Conservation (phyloP, 2,888 invertebrate species). For the Pachliopta kotzebuea region DNA sequence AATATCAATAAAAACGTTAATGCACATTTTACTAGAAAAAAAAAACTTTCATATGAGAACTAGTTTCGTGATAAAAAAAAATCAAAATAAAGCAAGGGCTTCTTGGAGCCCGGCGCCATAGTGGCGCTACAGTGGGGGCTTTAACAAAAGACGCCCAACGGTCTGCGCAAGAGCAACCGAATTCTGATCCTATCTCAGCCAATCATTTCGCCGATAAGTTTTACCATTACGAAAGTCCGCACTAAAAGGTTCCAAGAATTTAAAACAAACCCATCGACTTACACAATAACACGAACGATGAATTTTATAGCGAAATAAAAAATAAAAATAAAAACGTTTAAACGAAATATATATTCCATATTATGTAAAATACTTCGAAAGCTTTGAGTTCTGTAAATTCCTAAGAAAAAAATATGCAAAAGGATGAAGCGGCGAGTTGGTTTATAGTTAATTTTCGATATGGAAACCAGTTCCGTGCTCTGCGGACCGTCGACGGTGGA, state of each 20-base stretch:
- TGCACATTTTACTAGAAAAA: background rate
- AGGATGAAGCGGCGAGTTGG: conserved; percentile 55
- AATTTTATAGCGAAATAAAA: background rate
- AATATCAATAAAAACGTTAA: too few species aligned
- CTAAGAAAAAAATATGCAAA: conserved; percentile 59
- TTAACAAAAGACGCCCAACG: conserved; percentile 51
- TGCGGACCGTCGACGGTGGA: conserved; percentile 50
- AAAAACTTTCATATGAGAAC: conserved; percentile 23
- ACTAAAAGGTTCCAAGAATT: conserved; percentile 8
- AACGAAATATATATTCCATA: conserved; percentile 23
- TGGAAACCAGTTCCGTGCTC: conserved; percentile 66
- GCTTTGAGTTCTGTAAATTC: conserved; percentile 42
- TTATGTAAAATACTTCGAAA: conserved; percentile 30
- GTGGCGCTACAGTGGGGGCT: conserved; percentile 38
- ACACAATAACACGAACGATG: background rate
- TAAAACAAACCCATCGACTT: conserved; percentile 4
- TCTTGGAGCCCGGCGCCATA: conserved; percentile 46
- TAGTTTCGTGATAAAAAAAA: conserved; percentile 38
- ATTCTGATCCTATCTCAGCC: conserved; percentile 32
- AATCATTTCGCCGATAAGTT: conserved; percentile 31
- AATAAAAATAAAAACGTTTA: background rate
- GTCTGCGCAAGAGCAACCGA: conserved; percentile 47
- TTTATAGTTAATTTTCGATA: conserved; percentile 71
- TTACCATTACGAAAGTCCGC: conserved; percentile 13
- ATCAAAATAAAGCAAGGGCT: conserved; percentile 41